These are phyloP conservation scores for Eospalax fontanierii DNA, from an alignment of 2,797 vertebrate species.

Conservation along the genomic window DNA sequence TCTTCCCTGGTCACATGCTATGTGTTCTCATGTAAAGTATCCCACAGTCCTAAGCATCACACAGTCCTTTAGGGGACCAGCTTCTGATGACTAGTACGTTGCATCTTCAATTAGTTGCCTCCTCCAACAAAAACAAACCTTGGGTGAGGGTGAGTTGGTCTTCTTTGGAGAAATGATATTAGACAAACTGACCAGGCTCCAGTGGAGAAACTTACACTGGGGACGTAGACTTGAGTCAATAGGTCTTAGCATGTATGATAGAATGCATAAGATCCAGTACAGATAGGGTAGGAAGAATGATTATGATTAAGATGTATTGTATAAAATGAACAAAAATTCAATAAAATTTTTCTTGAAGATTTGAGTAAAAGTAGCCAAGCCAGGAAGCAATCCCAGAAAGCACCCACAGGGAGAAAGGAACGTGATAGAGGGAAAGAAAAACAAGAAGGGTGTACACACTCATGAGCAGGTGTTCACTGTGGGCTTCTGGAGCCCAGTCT, in stretches of 20 bases:
- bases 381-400: background rate
- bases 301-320: too few species aligned
- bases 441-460: background rate
- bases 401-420: background rate
- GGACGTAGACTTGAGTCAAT: too few species aligned
- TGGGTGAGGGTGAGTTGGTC: too few species aligned
- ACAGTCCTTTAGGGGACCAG: background rate
- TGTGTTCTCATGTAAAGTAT: background rate
- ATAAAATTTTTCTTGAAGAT: background rate
- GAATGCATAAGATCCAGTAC: too few species aligned
- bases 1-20: rapidly evolving
- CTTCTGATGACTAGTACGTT: background rate
- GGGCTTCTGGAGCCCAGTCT: background rate
- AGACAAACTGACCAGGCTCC: too few species aligned
- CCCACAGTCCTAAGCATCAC: background rate
- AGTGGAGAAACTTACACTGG: too few species aligned
- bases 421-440: background rate
- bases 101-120: background rate
- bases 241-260: too few species aligned
- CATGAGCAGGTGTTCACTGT: background rate
- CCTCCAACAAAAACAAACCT: background rate
- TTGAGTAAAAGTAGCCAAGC: background rate
- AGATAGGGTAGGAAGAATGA: too few species aligned
- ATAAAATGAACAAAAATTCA: too few species aligned
- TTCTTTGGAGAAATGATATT: too few species aligned